Evolutionary conservation across 1,140 invertebrate genomes (phyloP).

Genomic region (Drosophila tsacasi): DNA sequence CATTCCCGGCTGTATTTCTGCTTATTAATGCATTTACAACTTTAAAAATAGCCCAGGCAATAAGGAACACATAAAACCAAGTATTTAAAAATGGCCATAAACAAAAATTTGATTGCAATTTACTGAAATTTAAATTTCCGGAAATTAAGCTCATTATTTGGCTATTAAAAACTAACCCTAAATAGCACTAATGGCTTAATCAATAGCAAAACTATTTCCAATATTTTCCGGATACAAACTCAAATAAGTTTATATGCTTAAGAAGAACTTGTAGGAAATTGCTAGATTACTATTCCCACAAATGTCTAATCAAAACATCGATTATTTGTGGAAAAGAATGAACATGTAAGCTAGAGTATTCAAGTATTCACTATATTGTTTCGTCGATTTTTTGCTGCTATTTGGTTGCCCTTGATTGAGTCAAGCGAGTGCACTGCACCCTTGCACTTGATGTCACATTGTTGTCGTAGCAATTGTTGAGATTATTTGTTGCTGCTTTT

Average conservation of each 20-base stretch:
- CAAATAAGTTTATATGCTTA: not conserved
- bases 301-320: not conserved
- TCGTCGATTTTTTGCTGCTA: constrained; percentile 2
- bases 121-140: not conserved
- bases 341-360: constrained; percentile 1
- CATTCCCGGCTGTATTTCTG: not conserved
- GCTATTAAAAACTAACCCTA: not conserved
- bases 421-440: constrained; percentile 31
- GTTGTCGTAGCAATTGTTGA: constrained; percentile 30
- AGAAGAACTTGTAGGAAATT: not conserved
- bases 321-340: not conserved
- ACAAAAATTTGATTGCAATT: not conserved
- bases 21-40: not conserved
- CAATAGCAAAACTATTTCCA: not conserved
- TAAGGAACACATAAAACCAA: not conserved
- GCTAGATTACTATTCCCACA: not conserved
- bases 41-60: constrained; percentile 22
- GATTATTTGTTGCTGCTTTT: constrained; percentile 54
- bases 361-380: not conserved
- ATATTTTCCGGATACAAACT: not conserved
- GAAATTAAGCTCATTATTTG: not conserved
- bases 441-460: constrained; percentile 26
- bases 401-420: constrained; percentile 25
- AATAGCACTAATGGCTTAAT: not conserved
- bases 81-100: constrained; percentile 2